Evolutionary conservation across 2,888 invertebrate genomes (phyloP).

Genomic region (Isotomurus palustris): DNA sequence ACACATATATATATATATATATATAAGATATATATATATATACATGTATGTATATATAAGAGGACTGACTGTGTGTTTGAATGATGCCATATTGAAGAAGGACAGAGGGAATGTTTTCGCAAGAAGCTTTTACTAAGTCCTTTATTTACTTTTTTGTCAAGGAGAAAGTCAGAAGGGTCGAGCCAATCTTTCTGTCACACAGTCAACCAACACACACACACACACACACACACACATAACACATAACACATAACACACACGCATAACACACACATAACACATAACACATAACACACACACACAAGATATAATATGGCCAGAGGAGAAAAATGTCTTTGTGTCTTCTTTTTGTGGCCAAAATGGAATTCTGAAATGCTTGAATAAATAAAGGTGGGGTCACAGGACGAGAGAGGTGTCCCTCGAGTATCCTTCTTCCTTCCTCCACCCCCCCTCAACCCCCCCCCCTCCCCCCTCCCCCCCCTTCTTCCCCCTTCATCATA

Average conservation of each 20-base stretch:
- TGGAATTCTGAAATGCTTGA: slow-evolving; percentile 13
- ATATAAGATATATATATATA: no score
- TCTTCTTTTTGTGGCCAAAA: slow-evolving; percentile 11
- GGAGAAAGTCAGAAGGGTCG: slow-evolving; percentile 3
- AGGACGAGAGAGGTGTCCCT: neutral
- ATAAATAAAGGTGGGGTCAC: slow-evolving; percentile 13
- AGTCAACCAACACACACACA: neutral
- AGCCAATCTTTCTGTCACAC: slow-evolving; percentile 11
- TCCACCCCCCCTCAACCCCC: no score
- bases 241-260: neutral
- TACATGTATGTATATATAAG: no score
- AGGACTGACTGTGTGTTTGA: no score
- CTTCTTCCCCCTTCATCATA: no score
- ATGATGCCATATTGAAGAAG: no score
- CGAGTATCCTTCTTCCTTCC: neutral
- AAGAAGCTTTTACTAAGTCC: slow-evolving; percentile 8
- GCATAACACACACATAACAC: neutral
- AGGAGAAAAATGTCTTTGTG: slow-evolving; percentile 11
- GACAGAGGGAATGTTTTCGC: neutral
- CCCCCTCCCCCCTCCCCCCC: no score
- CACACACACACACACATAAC: neutral
- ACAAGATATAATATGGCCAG: neutral
- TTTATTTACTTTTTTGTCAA: slow-evolving; percentile 9
- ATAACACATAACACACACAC: neutral
- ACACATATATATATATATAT: no score